phyloP scores from a whole-genome alignment of 1,140 invertebrate species.

The Heliconius nattereri region DNA sequence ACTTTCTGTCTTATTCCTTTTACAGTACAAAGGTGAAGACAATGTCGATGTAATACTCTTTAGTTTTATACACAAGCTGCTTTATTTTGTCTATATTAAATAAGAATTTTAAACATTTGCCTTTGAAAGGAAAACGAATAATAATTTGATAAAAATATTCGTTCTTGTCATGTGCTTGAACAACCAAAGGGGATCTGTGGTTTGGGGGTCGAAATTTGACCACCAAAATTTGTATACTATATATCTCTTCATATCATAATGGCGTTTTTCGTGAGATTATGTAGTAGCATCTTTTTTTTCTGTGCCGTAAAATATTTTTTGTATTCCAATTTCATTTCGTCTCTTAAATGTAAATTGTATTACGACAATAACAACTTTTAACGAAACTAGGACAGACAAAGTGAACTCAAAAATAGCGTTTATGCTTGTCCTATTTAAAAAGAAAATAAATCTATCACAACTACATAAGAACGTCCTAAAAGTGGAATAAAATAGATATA shows the following conservation, averaged over 20 bases:
- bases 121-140: too few relatives aligned
- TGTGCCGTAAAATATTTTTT: neutral
- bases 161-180: too few relatives aligned
- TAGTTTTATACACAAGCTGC: neutral
- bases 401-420: neutral
- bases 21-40: neutral
- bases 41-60: neutral
- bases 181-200: too few relatives aligned
- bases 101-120: neutral
- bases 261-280: too few relatives aligned
- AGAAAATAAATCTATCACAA: too few relatives aligned
- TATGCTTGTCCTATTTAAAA: neutral
- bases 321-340: neutral
- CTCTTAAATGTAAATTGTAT: neutral
- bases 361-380: neutral
- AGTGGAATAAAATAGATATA: too few relatives aligned
- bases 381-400: neutral
- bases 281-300: too few relatives aligned
- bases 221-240: too few relatives aligned
- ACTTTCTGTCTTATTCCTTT: neutral
- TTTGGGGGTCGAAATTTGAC: too few relatives aligned
- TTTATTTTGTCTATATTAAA: neutral
- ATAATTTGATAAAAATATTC: too few relatives aligned
- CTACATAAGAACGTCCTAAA: too few relatives aligned
- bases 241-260: too few relatives aligned